Conservation (phyloP, 2,888 invertebrate species). For the Frankliniella fusca region DNA sequence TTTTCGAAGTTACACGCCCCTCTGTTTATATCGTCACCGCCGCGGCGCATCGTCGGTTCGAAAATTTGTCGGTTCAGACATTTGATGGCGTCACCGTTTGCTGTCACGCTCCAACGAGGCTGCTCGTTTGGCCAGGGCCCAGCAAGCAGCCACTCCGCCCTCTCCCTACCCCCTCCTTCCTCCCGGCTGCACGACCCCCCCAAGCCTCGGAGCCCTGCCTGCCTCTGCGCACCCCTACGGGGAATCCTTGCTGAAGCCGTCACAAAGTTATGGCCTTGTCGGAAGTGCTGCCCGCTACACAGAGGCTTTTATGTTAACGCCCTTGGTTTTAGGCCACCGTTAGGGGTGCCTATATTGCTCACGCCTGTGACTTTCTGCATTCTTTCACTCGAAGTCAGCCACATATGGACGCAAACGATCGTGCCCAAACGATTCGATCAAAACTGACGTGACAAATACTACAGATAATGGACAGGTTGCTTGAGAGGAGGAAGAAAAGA, state of each 20-base stretch:
- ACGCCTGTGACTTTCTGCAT: no score
- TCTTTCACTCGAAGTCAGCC: no score
- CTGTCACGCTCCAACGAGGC: neutral
- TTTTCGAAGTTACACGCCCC: no score
- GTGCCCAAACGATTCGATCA: no score
- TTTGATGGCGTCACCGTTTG: neutral
- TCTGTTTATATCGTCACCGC: no score
- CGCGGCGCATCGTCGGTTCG: no score
- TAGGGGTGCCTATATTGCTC: no score
- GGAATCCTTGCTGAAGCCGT: neutral
- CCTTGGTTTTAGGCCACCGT: neutral
- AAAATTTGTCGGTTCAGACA: neutral
- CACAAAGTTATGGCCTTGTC: slow-evolving; percentile 20
- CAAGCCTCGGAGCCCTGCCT: neutral
- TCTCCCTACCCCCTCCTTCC: neutral
- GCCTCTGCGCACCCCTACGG: neutral
- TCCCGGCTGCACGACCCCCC: neutral
- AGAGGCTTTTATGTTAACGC: neutral
- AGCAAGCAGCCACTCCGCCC: neutral
- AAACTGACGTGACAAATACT: no score
- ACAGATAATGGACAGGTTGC: no score
- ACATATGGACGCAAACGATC: no score
- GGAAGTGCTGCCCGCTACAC: neutral
- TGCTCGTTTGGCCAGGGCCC: slow-evolving; percentile 1
- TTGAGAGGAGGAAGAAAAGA: no score